phyloP scores from a whole-genome alignment of 2,888 invertebrate species.

The Dilophus febrilis region DNA sequence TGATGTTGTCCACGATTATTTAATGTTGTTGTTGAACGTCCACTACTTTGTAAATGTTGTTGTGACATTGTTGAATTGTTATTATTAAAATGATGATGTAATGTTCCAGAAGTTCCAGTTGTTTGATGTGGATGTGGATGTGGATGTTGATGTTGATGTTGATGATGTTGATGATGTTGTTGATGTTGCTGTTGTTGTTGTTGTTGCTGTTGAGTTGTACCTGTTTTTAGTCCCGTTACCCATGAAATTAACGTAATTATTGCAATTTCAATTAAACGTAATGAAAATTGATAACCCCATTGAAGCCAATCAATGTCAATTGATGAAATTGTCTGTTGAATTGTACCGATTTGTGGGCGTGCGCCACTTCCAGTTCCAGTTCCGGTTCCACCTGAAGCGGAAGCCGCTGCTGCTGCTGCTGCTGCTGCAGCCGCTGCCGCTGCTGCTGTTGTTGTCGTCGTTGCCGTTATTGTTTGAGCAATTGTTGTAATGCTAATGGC shows the following conservation, averaged over 20 bases:
- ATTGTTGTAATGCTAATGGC: conserved; percentile 42
- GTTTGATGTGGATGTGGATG: not conserved
- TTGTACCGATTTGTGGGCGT: no score
- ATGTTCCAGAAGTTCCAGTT: not conserved
- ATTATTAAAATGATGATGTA: no score
- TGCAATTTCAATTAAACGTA: conserved; percentile 71
- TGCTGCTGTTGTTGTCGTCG: conserved; percentile 16
- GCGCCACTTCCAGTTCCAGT: conserved; percentile 35
- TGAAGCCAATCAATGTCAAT: conserved; percentile 67
- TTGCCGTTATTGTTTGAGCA: conserved; percentile 20
- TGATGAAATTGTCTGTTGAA: not conserved
- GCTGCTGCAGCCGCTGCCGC: conserved; percentile 18
- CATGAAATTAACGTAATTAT: conserved; percentile 73
- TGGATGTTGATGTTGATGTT: conserved; percentile 7
- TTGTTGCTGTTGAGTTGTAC: conserved; percentile 22
- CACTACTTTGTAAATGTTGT: no score
- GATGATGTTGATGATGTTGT: conserved; percentile 9
- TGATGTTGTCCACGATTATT: no score
- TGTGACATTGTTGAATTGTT: no score
- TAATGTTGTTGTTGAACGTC: no score
- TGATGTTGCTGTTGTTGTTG: not conserved
- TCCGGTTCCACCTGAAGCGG: conserved; percentile 23
- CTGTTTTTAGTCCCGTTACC: conserved; percentile 61
- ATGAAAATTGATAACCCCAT: conserved; percentile 80
- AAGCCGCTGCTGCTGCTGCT: conserved; percentile 17